A percentile compares a stretch with the other conserved stretches of the same genome.
phyloP scores from a whole-genome alignment of 2,797 vertebrate species.

The Platalea minor region DNA sequence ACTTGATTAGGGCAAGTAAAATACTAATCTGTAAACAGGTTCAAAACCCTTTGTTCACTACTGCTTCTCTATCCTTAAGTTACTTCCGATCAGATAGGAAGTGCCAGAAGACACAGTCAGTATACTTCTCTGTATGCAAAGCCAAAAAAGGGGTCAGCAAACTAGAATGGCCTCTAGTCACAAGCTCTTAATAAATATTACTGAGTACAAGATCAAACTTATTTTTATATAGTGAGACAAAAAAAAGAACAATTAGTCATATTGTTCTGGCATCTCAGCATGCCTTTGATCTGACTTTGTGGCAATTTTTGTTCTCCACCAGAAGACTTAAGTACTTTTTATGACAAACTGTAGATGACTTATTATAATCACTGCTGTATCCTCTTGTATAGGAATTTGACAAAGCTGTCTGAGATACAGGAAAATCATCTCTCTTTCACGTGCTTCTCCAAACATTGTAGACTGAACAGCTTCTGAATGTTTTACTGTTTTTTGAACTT shows the following conservation, averaged over 20 bases:
- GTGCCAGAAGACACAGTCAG: neutral
- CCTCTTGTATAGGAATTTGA: neutral
- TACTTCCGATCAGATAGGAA: neutral
- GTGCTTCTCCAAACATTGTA: neutral
- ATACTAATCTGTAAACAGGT: neutral
- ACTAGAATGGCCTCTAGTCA: neutral
- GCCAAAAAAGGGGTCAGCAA: neutral
- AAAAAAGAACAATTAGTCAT: neutral
- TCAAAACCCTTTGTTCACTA: neutral
- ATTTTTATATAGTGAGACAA: neutral
- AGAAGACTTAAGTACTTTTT: neutral
- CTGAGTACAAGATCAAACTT: neutral
- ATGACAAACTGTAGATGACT: neutral
- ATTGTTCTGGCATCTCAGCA: neutral
- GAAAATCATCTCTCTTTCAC: neutral
- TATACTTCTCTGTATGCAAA: neutral
- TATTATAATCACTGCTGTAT: neutral
- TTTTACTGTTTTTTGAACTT: neutral
- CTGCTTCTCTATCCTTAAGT: neutral
- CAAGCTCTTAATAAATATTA: neutral
- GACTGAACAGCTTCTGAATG: neutral
- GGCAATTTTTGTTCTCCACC: neutral
- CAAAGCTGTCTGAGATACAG: neutral
- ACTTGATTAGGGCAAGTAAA: neutral
- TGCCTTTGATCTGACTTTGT: neutral